A percentile compares a stretch with the other conserved stretches of the same genome.
Conservation (phyloP, 2,113 vertebrate genomes). For the Antechinus stuartii region DNA sequence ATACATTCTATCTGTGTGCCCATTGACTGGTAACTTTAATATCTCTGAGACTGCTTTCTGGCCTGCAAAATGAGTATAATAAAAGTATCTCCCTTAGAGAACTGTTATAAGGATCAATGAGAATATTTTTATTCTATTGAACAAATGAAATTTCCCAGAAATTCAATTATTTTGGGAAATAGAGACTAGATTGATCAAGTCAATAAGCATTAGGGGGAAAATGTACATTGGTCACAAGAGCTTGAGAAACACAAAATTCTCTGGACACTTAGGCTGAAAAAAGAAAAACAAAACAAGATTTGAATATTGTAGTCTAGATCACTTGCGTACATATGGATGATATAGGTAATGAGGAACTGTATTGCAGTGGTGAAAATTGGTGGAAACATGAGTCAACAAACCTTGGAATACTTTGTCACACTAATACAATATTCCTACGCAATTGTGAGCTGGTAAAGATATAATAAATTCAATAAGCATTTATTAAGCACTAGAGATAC, state of each 20-base stretch:
- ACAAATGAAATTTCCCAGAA: not conserved
- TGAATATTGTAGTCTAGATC: not conserved
- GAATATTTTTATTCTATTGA: not conserved
- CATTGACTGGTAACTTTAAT: not conserved
- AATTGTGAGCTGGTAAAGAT: not conserved
- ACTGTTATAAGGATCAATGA: not conserved
- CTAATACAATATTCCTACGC: not conserved
- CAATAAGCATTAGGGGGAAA: not conserved
- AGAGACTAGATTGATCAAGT: not conserved
- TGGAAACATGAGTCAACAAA: not conserved
- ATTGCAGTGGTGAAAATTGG: not conserved
- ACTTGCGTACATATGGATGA: not conserved
- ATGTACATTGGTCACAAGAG: no score
- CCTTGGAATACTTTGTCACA: not conserved
- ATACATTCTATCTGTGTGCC: not conserved
- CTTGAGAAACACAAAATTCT: not conserved
- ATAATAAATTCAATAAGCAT: not conserved
- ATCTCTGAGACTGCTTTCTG: not conserved
- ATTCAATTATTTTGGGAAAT: not conserved
- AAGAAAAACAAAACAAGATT: not conserved
- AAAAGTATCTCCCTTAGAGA: not conserved
- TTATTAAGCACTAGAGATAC: not conserved
- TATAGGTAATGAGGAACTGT: not conserved
- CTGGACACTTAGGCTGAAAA: not conserved
- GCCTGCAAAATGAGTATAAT: not conserved